These are phyloP conservation scores for Sebastes cheni DNA, from an alignment of 2,797 vertebrate species.

Conservation along the genomic window DNA sequence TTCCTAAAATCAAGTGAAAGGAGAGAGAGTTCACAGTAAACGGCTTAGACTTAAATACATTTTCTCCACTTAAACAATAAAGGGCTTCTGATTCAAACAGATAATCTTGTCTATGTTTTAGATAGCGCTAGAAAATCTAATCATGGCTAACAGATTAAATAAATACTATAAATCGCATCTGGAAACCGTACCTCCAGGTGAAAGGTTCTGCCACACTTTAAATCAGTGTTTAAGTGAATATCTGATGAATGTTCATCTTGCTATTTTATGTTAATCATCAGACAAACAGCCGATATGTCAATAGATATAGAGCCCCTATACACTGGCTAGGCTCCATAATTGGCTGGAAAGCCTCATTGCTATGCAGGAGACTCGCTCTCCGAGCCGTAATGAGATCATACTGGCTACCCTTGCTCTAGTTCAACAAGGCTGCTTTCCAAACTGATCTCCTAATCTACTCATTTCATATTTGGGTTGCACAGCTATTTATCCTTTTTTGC, in stretches of 20 bases:
- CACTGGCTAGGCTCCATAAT: conserved; percentile 42
- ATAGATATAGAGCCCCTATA: conserved; percentile 24
- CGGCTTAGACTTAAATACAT: neutral
- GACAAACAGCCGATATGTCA: conserved; percentile 42
- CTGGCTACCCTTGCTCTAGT: conserved; percentile 34
- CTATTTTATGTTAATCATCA: conserved; percentile 37
- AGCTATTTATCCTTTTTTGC: conserved; percentile 28
- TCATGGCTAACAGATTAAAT: neutral
- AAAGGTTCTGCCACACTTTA: neutral
- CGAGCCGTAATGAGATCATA: conserved; percentile 70
- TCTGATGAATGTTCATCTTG: conserved; percentile 16
- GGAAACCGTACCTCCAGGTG: neutral
- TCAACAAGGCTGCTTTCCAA: conserved; percentile 42
- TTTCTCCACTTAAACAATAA: conserved; percentile 6
- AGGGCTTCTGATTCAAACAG: conserved; percentile 4
- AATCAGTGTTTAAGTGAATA: conserved; percentile 8
- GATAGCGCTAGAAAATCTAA: neutral
- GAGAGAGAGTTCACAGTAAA: neutral
- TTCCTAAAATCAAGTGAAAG: neutral
- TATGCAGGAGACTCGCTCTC: conserved; percentile 58
- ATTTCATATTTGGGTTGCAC: conserved; percentile 50
- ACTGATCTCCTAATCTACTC: conserved; percentile 45
- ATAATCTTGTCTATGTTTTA: neutral
- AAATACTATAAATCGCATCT: neutral
- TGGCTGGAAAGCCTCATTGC: conserved; percentile 61